Percentiles rank a stretch among this genome's conserved stretches.
Conservation (phyloP, 2,797 vertebrate species). For the Echiichthys vipera region DNA sequence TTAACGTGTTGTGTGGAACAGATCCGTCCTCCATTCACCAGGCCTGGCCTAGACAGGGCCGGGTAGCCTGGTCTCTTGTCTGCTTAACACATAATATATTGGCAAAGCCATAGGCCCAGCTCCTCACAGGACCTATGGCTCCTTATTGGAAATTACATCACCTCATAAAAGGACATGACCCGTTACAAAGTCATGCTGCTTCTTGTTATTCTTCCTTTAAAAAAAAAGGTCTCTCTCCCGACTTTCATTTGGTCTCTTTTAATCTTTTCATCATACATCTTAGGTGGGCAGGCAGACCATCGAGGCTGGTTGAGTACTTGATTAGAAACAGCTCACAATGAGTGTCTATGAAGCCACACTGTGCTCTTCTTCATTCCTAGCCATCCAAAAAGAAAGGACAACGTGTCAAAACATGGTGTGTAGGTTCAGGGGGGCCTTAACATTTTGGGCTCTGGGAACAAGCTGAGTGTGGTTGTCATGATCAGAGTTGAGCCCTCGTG, state of each 20-base stretch:
- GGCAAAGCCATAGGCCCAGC: slow-evolving; percentile 1
- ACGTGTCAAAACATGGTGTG: slow-evolving; percentile 67
- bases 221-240: slow-evolving; percentile 9
- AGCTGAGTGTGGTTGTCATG: slow-evolving; percentile 49
- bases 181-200: slow-evolving; percentile 57
- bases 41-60: slow-evolving; percentile 25
- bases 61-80: slow-evolving; percentile 47
- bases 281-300: slow-evolving; percentile 25
- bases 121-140: slow-evolving; percentile 44
- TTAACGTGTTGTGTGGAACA: slow-evolving; percentile 52
- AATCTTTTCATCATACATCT: slow-evolving; percentile 27
- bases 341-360: slow-evolving; percentile 14
- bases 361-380: slow-evolving; percentile 23
- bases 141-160: slow-evolving; percentile 77
- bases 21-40: slow-evolving; percentile 48
- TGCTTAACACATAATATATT: slow-evolving; percentile 50
- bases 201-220: slow-evolving; percentile 58
- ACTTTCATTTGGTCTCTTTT: slow-evolving; percentile 22
- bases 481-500: slow-evolving; percentile 36
- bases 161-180: slow-evolving; percentile 71
- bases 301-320: slow-evolving; percentile 23
- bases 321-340: slow-evolving; percentile 60
- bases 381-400: slow-evolving; percentile 45
- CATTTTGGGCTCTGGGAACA: slow-evolving; percentile 50
- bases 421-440: slow-evolving; percentile 43